Base-by-base conservation (phyloP, 2,797 vertebrate genomes). In the Hoplostethus mediterraneus region DNA sequence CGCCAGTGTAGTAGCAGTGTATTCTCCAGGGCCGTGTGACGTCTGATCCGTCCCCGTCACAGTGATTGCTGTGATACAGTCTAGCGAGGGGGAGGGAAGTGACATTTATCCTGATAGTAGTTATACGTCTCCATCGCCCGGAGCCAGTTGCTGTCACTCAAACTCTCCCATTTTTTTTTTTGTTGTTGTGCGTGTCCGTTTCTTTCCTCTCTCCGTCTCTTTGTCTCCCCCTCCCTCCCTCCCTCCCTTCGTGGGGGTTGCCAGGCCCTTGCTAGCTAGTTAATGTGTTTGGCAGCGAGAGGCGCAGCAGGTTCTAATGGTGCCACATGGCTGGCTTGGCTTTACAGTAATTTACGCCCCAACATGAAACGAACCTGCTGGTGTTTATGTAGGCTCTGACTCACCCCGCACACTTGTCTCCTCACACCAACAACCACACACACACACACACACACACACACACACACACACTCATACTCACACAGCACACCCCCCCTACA, bases 271-370 rank as follows among this genome's bases (percentile, higher is more conserved):
- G n/a, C 68, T 64, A 0, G 44, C 71, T 51, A 71, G 73, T 75
- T 65, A 73, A 77, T 80, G 51, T 73, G 73, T 61, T 77, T 82
- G 85, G 67, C 81, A 71, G 66, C 3, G 48, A 38, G 67, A 1
- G 36, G 54, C 83, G 0, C 89, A 80, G 89, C 84, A n/a, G 85
- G 80, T 49, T 72, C 53, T 82, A 85, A 87, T 75, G 78, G 81
- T 28, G 78, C 81, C 86, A 83, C 88, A 87, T 63, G 82, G 82
- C 57, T 52, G 67, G 30, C 67, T 79, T 67, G 60, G 67, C 75
- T 74, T 75, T 67, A 40, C 77, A 73, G 78, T 80, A 75, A 92
- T 90, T 89, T 89, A 79, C 87, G 17, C 88, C 91, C 68, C 88
- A 14, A 82, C 87, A 73, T 82, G 89, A 88, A 58, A 78, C 5